Base-by-base conservation (phyloP, 2,888 invertebrate genomes). In the Lysandra bellargus region DNA sequence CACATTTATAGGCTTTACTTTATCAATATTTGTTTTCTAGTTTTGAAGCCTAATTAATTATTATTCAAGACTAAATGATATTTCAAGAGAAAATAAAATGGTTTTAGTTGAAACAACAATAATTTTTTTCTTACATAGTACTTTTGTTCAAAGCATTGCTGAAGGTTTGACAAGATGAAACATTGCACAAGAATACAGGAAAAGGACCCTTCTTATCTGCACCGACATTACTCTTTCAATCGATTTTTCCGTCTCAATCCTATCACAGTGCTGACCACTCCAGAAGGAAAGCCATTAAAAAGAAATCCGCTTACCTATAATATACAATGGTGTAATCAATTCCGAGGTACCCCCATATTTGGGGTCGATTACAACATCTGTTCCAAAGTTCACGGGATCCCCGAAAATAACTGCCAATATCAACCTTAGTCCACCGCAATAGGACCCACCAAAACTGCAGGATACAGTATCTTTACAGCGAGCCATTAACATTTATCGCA, bases 311-410 rank as follows among this genome's bases (percentile, higher is more conserved):
- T 92, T 92, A 90, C 85, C 88, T 87, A 88, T 83, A 86, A 88
- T 83, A 86, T 84, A 90, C 89, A 88, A 89, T 85, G 82, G 84
- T 87, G 88, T 91, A 93, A 93, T 92, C 92, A 92, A 89, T 91
- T 92, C 86, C 88, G 86, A 84, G 92, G 92, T 89, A 88, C 90
- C 89, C 90, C 89, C 90, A 89, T 88, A 87, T 87, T 87, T 88
- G 86, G 88, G 88, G 88, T 88, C 88, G 90, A 89, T 89, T 90
- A 88, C 87, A 86, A 91, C 92, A 93, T 92, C 92, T 93, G 93
- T 91, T 89, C 84, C 85, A 84, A 81, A 83, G 84, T 84, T 82
- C 80, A 75, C 83, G 85, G 85, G 79, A 81, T 81, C 40, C 78
- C 40, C 78, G 53, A 53, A 0, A 0, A 78, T 17, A 6, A 30